A percentile compares a stretch with the other conserved stretches of the same genome.
Conservation (phyloP, 2,888 invertebrate genomes). For the Eupsilia transversa region DNA sequence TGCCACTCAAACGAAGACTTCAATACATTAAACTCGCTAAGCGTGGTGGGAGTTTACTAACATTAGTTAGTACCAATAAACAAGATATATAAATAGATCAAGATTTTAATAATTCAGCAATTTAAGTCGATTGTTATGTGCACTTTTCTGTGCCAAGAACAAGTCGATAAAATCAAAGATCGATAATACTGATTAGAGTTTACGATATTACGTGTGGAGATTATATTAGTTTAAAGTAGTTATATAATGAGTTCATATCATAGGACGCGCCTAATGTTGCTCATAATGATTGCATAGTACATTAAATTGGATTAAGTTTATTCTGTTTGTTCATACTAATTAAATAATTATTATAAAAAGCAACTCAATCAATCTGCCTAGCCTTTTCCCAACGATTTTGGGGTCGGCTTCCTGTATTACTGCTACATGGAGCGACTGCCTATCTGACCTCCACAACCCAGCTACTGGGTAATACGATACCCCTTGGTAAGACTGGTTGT, state of each 20-base stretch:
- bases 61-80: slow-evolving; percentile 24
- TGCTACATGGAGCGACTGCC: too few species aligned
- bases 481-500: too few species aligned
- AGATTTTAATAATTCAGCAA: slow-evolving; percentile 40
- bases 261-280: not conserved
- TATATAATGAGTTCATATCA: not conserved
- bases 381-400: too few species aligned
- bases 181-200: slow-evolving; percentile 21
- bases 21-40: not conserved
- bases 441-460: too few species aligned
- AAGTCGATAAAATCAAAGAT: slow-evolving; percentile 37
- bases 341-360: not conserved
- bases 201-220: slow-evolving; percentile 29
- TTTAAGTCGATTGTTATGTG: slow-evolving; percentile 31
- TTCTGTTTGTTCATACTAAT: not conserved
- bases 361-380: too few species aligned
- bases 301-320: not conserved
- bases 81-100: slow-evolving; percentile 22
- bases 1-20: slow-evolving; percentile 20
- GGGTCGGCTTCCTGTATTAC: too few species aligned
- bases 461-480: too few species aligned
- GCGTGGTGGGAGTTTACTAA: slow-evolving; percentile 2
- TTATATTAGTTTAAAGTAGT: slow-evolving; percentile 24
- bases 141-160: slow-evolving; percentile 35
- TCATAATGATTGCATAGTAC: not conserved